Evolutionary conservation across 2,888 invertebrate species (phyloP).

Genomic region (Galeruca laticollis): DNA sequence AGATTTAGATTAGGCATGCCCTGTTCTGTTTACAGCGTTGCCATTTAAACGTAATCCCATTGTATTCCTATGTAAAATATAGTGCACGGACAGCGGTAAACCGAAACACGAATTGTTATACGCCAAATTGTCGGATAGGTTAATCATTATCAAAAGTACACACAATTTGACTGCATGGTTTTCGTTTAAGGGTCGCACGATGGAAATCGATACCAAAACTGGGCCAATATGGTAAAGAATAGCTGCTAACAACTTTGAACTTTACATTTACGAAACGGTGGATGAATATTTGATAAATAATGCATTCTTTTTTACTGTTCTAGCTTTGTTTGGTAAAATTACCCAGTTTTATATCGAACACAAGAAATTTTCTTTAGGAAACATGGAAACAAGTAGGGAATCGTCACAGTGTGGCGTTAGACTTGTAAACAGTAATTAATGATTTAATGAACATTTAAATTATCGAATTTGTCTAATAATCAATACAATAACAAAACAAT

Average conservation of each 20-base stretch:
- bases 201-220: slow-evolving; percentile 30
- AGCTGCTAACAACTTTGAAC: slow-evolving; percentile 18
- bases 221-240: slow-evolving; percentile 26
- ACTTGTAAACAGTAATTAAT: too few relatives aligned
- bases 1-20: slow-evolving; percentile 3
- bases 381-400: too few relatives aligned
- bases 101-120: slow-evolving; percentile 3
- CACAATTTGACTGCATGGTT: slow-evolving; percentile 24
- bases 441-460: too few relatives aligned
- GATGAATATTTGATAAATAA: background rate
- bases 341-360: too few relatives aligned
- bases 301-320: background rate
- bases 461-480: too few relatives aligned
- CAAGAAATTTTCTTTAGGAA: too few relatives aligned
- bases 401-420: too few relatives aligned
- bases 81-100: background rate
- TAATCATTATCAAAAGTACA: slow-evolving; percentile 24
- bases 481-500: too few relatives aligned
- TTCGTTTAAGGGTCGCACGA: slow-evolving; percentile 18
- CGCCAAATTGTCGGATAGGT: slow-evolving; percentile 17
- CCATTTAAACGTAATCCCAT: background rate
- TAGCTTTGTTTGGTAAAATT: too few relatives aligned
- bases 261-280: background rate
- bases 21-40: slow-evolving; percentile 3
- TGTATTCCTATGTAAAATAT: background rate